Base-by-base conservation (phyloP, 2,888 invertebrate species). In the Schizaphis graminum region DNA sequence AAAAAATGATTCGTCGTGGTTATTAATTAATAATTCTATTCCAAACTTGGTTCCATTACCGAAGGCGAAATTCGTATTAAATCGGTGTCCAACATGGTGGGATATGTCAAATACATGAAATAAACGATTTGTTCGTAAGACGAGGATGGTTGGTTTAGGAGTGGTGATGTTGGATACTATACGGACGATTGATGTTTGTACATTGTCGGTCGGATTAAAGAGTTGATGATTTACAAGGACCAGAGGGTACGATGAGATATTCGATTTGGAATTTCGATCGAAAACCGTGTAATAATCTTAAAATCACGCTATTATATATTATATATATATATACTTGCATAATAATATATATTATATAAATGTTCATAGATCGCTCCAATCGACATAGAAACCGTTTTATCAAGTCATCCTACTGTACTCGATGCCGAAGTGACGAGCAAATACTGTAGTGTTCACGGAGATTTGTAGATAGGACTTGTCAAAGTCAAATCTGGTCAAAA, bases 81-180 rank as follows among this genome's bases (percentile, higher is more conserved):
- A 44, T 92, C 92, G 0, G 88, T 67, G 49, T 92, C 92, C 41
- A 53, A 92, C 5, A 92, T 92, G 92, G 5, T 24, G 10, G 87
- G 88, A 1, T 92, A 92, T 21, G 41, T 41, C 16, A 11, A 44
- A 53, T 88, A 92, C 24, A 41, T 77, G 92, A 88, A 92, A 41
- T 53, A 67, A 53, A 92, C 92, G 8, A 28, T 67, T 21, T 41
- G 67, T 53, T 67, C 92, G 41, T 92, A 92, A 53, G 92, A 92
- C 53, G 92, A 92, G 10, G 87, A 92, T 21, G 92, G 92, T 41
- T 92, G 92, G 92, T 92, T 67, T 3, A 92, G 53, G 28, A 92
- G 53, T 26, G 92, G 92, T 2, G 92, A 92, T 5, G 41, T 92
- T 4, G 92, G 92, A 7, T 88, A 92, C n/a, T 92, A 88, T 11